Evolutionary conservation across 2,888 invertebrate species (phyloP), one percentile per base, ranked within the genome.

Genomic region (Meta bourneti): DNA sequence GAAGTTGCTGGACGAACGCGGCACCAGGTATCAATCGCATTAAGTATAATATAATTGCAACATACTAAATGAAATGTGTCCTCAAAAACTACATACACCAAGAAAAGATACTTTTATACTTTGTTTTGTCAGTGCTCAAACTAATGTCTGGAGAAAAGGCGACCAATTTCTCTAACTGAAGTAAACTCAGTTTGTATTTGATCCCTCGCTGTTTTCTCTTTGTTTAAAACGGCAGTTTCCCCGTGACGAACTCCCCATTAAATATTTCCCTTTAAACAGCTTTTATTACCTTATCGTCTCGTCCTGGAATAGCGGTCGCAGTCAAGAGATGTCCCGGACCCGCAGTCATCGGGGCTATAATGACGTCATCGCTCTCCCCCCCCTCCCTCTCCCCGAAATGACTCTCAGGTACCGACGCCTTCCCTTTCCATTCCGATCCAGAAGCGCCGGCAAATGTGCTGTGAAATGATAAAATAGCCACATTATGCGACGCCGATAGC

Each of bases 251-350:
- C 80, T 54, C 19, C 49, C 72, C 81, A 88, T 88, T 88, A 88
- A 88, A 88, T 81, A 88, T 88, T 88, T 88, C 88, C 84, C 81
- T 88, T 87, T 88, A 88, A 88, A 80, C 88, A 88, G 81, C 81
- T 81, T 88, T 88, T 88, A 88, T 88, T 88, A 88, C 80, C 88
- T 88, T 81, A 88, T 88, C 88, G 74, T 34, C 74, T 48, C 61
- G 79, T 61, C 19, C 85, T 20, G 70, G 69, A 86, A 86, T 70
- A 52, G 85, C 85, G 69, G 13, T 70, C 49, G n/a, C 20, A 16
- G 20, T 16, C 20, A 20, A 54, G 54, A 54, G 79, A 20, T 13
- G 61, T 61, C 61, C 61, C 61, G 61, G 61, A 9, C 69, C 72
- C 52, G 61, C 71, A 87, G 79, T 80, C 87, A 80, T 79, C 71